Conservation (phyloP, 2,888 invertebrate genomes). For the Isotomurus palustris region DNA sequence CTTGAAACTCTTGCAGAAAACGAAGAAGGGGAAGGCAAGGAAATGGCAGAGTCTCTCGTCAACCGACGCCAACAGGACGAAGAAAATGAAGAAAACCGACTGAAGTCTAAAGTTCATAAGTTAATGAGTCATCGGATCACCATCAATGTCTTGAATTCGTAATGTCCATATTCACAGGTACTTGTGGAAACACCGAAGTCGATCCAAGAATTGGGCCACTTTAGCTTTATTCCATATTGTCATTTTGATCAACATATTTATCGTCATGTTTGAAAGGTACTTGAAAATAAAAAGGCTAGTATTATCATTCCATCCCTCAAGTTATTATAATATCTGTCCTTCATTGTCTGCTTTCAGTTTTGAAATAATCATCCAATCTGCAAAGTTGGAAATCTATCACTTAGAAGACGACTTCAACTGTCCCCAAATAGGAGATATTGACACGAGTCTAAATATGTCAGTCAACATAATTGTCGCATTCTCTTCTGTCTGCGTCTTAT, state of each 20-base stretch:
- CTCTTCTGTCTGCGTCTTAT: conserved; percentile 16
- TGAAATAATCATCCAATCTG: conserved; percentile 11
- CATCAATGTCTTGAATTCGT: too few relatives aligned
- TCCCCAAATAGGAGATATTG: conserved; percentile 2
- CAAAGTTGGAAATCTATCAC: conserved; percentile 16
- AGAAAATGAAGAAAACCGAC: conserved; percentile 1
- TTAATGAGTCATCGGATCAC: too few relatives aligned
- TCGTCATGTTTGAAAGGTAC: conserved; percentile 23
- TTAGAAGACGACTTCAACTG: conserved; percentile 20
- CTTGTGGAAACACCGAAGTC: background rate
- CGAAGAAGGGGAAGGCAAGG: conserved; percentile 4
- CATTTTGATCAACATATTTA: conserved; percentile 16
- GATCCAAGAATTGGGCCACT: conserved; percentile 1
- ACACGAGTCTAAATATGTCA: conserved; percentile 10
- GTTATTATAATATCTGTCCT: too few relatives aligned
- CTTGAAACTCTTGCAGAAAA: background rate
- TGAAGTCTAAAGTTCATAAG: background rate
- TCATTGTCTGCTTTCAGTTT: conserved; percentile 3
- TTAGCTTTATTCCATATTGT: conserved; percentile 12
- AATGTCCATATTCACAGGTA: too few relatives aligned
- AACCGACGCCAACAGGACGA: conserved; percentile 13
- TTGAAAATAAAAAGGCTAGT: background rate
- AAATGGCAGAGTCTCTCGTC: conserved; percentile 16
- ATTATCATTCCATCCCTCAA: too few relatives aligned
- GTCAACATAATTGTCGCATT: conserved; percentile 20